Conservation (phyloP, 2,797 vertebrate species). For the Pantherophis alleghaniensis region DNA sequence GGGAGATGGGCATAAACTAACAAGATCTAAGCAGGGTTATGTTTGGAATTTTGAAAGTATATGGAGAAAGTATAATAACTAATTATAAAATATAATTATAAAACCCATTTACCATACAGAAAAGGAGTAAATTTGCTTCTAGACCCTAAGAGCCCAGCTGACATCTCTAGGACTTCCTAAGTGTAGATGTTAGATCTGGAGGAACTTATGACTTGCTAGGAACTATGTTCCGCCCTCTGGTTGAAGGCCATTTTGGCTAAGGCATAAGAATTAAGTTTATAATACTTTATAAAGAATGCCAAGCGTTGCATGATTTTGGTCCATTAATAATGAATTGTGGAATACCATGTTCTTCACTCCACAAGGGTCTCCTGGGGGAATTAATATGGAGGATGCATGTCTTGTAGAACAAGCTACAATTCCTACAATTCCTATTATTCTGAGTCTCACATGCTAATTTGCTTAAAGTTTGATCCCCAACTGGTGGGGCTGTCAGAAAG, state of each 20-base stretch:
- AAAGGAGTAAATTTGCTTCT: not conserved
- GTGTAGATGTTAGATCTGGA: not conserved
- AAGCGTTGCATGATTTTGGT: not conserved
- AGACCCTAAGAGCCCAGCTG: not conserved
- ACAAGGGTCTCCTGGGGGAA: not conserved
- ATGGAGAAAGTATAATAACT: not conserved
- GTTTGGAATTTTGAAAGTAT: not conserved
- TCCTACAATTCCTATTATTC: not conserved
- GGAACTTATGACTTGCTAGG: not conserved
- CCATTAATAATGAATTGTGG: not conserved
- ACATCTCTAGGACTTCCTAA: not conserved
- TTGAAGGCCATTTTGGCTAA: not conserved
- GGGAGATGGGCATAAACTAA: not conserved
- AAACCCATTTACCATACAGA: not conserved
- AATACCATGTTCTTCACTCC: not conserved
- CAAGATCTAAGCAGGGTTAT: not conserved
- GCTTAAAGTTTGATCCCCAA: not conserved
- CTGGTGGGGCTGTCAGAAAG: not conserved
- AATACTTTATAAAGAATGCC: not conserved
- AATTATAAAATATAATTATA: not conserved
- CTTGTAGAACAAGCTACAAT: not conserved
- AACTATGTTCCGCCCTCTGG: not conserved
- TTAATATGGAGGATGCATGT: not conserved
- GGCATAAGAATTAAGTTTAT: not conserved
- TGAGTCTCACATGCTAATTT: not conserved